These are phyloP conservation scores for Centropyge bicolor DNA, from an alignment of 2,797 vertebrate genomes.

Conservation along the genomic window DNA sequence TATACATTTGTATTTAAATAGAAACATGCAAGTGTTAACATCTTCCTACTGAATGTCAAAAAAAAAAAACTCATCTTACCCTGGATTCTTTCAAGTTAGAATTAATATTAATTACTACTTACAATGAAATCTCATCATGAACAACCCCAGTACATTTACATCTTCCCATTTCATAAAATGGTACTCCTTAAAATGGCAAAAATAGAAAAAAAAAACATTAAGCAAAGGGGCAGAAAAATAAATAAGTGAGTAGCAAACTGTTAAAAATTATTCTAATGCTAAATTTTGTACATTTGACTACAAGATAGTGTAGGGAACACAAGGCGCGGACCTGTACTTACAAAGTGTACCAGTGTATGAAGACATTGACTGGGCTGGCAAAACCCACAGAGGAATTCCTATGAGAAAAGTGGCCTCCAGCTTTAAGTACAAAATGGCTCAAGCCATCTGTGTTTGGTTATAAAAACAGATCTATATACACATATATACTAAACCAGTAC, in stretches of 20 bases:
- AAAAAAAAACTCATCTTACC: slow-evolving; percentile 78
- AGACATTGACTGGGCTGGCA: slow-evolving; percentile 77
- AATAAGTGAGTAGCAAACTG: slow-evolving; percentile 80
- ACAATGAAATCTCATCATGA: slow-evolving; percentile 82
- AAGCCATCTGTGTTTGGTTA: slow-evolving; percentile 79
- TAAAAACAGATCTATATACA: slow-evolving; percentile 77
- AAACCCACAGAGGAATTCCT: slow-evolving; percentile 74
- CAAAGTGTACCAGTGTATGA: slow-evolving; percentile 86
- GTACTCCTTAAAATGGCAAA: slow-evolving; percentile 69
- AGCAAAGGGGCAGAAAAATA: slow-evolving; percentile 79
- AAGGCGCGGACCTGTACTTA: slow-evolving; percentile 77
- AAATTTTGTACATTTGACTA: slow-evolving; percentile 75
- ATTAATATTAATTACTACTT: slow-evolving; percentile 83
- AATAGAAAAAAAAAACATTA: slow-evolving; percentile 59
- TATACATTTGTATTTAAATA: slow-evolving; percentile 90
- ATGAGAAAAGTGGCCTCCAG: slow-evolving; percentile 83
- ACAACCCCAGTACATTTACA: slow-evolving; percentile 78
- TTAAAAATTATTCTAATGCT: slow-evolving; percentile 76
- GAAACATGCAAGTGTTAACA: slow-evolving; percentile 89
- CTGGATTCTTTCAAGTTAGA: slow-evolving; percentile 86
- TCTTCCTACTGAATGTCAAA: slow-evolving; percentile 80
- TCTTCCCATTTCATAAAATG: slow-evolving; percentile 75
- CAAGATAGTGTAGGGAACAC: slow-evolving; percentile 75
- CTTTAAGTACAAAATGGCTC: slow-evolving; percentile 82
- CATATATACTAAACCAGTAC: slow-evolving; percentile 76